Evolutionary conservation across 2,113 vertebrate genomes (phyloP).

Genomic region (Thamnaconus septentrionalis): DNA sequence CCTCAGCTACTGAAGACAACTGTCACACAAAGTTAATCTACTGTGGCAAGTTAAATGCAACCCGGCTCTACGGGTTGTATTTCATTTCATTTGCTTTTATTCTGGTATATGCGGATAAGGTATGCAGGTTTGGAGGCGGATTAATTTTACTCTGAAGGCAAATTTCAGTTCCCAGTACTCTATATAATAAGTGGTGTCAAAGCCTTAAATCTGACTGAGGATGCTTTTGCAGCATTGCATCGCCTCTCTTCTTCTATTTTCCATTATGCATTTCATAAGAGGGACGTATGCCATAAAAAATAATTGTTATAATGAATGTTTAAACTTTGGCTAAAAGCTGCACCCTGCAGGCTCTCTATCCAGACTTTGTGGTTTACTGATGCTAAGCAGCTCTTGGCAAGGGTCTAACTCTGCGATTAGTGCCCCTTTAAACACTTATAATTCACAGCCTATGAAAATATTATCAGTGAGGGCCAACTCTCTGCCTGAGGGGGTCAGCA

Average conservation of each 20-base stretch:
- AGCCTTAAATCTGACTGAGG: slow-evolving; percentile 42
- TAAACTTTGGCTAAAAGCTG: slow-evolving; percentile 59
- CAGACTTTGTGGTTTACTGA: slow-evolving; percentile 61
- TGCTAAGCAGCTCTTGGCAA: slow-evolving; percentile 69
- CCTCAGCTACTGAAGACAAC: not conserved
- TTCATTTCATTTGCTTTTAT: too few species aligned
- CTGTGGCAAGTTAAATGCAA: too few species aligned
- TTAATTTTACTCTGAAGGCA: slow-evolving; percentile 10
- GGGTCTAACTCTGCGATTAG: slow-evolving; percentile 58
- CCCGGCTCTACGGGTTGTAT: too few species aligned
- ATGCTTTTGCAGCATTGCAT: slow-evolving; percentile 36
- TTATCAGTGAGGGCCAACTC: slow-evolving; percentile 68
- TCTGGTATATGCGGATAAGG: too few species aligned
- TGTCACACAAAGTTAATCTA: not conserved
- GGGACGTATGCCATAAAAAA: slow-evolving; percentile 57
- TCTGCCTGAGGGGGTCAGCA: slow-evolving; percentile 68
- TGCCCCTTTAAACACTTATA: slow-evolving; percentile 71
- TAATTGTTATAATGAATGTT: slow-evolving; percentile 66
- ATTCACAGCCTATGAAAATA: slow-evolving; percentile 77
- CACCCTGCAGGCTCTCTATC: slow-evolving; percentile 31
- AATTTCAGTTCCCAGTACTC: slow-evolving; percentile 10
- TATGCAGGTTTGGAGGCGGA: too few species aligned
- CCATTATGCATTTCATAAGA: slow-evolving; percentile 47
- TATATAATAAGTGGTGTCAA: slow-evolving; percentile 3
- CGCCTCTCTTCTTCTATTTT: slow-evolving; percentile 47